Percentiles rank a stretch among this genome's conserved stretches.
Evolutionary conservation across 2,888 invertebrate genomes (phyloP).

Genomic region (Serripes groenlandicus): DNA sequence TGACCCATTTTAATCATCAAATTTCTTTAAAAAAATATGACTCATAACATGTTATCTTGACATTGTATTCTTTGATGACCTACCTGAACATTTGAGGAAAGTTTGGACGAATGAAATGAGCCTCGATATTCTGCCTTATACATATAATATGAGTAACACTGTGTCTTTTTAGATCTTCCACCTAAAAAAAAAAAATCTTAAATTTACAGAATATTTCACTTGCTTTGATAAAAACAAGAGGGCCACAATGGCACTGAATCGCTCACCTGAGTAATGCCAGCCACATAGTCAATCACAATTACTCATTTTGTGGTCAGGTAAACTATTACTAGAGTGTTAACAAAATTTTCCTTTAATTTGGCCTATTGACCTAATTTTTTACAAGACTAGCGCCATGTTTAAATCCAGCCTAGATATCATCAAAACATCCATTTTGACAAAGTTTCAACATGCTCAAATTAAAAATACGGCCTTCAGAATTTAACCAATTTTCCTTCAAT

Average conservation of each 20-base stretch:
- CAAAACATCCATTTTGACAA: too few species aligned
- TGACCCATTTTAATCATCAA: background rate
- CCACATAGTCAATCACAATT: too few species aligned
- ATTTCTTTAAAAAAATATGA: background rate
- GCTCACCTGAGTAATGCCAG: too few species aligned
- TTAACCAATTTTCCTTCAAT: too few species aligned
- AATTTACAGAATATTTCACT: background rate
- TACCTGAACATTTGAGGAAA: conserved; percentile 89
- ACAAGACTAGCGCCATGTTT: too few species aligned
- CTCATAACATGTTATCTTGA: background rate
- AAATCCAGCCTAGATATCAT: too few species aligned
- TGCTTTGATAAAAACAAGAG: background rate
- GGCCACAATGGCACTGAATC: background rate
- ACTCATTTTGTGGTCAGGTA: too few species aligned
- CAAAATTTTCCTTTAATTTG: too few species aligned
- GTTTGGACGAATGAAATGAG: conserved; percentile 89
- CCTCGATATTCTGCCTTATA: conserved; percentile 89
- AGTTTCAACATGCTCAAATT: too few species aligned
- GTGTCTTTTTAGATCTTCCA: conserved; percentile 87
- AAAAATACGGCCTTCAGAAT: too few species aligned
- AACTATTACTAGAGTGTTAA: too few species aligned
- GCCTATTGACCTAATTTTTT: too few species aligned
- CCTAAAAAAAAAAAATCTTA: conserved; percentile 77
- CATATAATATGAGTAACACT: conserved; percentile 91
- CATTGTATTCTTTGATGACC: background rate